Evolutionary conservation across 2,113 vertebrate species (phyloP), one percentile per base, ranked within the genome.

Genomic region (Tor tambroides): DNA sequence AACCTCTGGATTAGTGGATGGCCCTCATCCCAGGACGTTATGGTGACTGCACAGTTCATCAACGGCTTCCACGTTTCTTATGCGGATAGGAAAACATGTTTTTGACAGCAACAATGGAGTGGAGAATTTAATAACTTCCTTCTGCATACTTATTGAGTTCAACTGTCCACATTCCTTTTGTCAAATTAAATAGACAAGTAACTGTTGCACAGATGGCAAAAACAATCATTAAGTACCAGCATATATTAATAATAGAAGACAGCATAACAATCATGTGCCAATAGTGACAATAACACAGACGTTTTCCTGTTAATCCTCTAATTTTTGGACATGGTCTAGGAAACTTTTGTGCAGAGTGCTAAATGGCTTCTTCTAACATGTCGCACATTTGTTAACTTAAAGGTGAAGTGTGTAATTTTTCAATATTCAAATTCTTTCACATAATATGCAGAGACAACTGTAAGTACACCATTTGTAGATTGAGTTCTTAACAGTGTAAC

Each of bases 21-120:
- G 80, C 80, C 80, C 80, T 82, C 38, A 67, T 82, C 80, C 80
- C 80, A 30, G 80, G 80, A 82, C 38, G 2, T 67, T 19, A 82
- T 46, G 38, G 41, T 30, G 38, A 67, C n/a, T 65, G 23, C 41
- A 83, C 80, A 69, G 41, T 71, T 51, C 80, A 83, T 83, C 41
- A 65, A n/a, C 7, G 38, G 35, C 59, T 46, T 80, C 38, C n/a
- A 46, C 14, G n/a, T 61, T 43, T 65, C 59, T 28, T 43, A 81
- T n/a, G 35, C 35, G 41, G 59, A 82, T 43, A 15, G 61, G 7
- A 82, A 82, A 46, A 80, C 79, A 80, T 30, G 38, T 67, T 67
- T 67, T 67, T 49, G 61, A 49, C 19, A 49, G 26, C 41, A 51
- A 83, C 63, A 83, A 54, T 51, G 43, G 6, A 32, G 43, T 35